Percentiles rank a stretch among this genome's conserved stretches.
Evolutionary conservation across 1,140 invertebrate genomes (phyloP).

Genomic region (Drosophila jambulina): DNA sequence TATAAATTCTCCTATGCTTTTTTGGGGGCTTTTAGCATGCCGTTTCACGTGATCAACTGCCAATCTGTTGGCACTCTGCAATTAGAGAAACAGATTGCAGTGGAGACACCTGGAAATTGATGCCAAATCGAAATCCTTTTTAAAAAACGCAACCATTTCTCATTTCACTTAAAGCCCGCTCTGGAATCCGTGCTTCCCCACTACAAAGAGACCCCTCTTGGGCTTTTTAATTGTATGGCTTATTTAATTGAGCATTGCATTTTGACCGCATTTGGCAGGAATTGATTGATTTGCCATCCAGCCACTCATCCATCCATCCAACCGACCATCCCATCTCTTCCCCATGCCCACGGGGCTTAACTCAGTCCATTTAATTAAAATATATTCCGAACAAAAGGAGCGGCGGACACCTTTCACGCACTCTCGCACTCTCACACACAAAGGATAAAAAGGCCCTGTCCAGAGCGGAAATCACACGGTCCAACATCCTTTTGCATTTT

Average conservation of each 20-base stretch:
- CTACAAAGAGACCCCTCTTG: slow-evolving; percentile 27
- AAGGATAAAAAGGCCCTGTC: slow-evolving; percentile 65
- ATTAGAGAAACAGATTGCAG: slow-evolving; percentile 11
- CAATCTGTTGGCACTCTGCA: slow-evolving; percentile 16
- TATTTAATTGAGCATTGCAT: slow-evolving; percentile 53
- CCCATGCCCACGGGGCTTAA: slow-evolving; percentile 36
- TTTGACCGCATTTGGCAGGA: slow-evolving; percentile 49
- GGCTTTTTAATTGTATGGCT: slow-evolving; percentile 42
- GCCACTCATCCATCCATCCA: slow-evolving; percentile 15
- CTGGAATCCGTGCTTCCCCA: slow-evolving; percentile 11
- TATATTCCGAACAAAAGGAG: slow-evolving; percentile 44
- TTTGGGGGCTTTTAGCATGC: slow-evolving; percentile 18
- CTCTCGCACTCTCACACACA: slow-evolving; percentile 31
- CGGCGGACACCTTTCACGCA: slow-evolving; percentile 48
- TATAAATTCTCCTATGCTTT: background rate
- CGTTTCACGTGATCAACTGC: slow-evolving; percentile 31
- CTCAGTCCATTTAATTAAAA: slow-evolving; percentile 54
- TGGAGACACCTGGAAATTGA: slow-evolving; percentile 12
- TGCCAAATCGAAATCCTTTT: slow-evolving; percentile 2
- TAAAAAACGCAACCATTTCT: slow-evolving; percentile 11
- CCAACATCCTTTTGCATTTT: slow-evolving; percentile 66
- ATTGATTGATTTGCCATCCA: slow-evolving; percentile 47
- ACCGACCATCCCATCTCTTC: background rate
- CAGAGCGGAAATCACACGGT: slow-evolving; percentile 73
- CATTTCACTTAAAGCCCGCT: slow-evolving; percentile 13